Evolutionary conservation across 2,888 invertebrate species (phyloP).

Genomic region (Cerastis leucographa): DNA sequence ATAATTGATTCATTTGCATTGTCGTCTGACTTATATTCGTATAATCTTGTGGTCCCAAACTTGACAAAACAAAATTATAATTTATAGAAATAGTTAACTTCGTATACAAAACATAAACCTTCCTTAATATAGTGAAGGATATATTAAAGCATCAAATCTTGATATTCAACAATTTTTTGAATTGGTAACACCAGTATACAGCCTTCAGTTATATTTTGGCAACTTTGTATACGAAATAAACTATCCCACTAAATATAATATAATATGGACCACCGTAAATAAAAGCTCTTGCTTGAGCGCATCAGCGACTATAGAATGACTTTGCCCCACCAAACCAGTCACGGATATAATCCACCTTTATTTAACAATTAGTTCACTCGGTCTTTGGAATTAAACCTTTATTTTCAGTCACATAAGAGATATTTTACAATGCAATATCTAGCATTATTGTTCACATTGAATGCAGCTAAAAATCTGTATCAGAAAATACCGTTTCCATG

Average conservation of each 20-base stretch:
- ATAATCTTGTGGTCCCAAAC: constrained; percentile 72
- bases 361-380: constrained; percentile 32
- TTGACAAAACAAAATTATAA: constrained; percentile 47
- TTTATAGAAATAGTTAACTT: constrained; percentile 60
- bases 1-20: constrained; percentile 80
- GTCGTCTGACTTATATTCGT: constrained; percentile 56
- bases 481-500: not conserved
- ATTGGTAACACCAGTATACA: constrained; percentile 26
- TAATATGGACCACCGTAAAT: constrained; percentile 67
- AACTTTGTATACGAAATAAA: constrained; percentile 62
- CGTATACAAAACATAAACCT: constrained; percentile 58
- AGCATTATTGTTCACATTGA: constrained; percentile 8
- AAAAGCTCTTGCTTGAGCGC: constrained; percentile 58
- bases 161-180: constrained; percentile 19
- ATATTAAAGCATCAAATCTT: constrained; percentile 28
- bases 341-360: constrained; percentile 65
- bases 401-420: constrained; percentile 9
- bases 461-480: constrained; percentile 2
- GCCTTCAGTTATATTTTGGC: constrained; percentile 36
- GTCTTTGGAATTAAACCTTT: constrained; percentile 58
- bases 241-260: constrained; percentile 36
- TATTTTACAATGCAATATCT: constrained; percentile 30
- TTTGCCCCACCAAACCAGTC: constrained; percentile 83
- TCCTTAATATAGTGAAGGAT: constrained; percentile 19
- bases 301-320: constrained; percentile 54